phyloP scores from a whole-genome alignment of 2,797 vertebrate genomes.

The Halcyon leucocephala region DNA sequence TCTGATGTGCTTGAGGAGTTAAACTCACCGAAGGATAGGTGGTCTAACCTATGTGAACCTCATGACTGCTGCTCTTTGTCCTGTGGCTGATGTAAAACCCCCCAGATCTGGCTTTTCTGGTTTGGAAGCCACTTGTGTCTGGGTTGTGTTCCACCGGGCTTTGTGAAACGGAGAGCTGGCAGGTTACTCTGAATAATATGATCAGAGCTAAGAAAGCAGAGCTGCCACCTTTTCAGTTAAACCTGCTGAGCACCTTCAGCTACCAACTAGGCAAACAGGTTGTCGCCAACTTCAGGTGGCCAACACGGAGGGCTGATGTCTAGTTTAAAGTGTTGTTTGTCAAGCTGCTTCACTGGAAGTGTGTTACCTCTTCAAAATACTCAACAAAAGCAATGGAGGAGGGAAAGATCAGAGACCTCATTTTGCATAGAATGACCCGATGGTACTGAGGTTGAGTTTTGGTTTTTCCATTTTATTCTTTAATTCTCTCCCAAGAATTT shows the following conservation, averaged over 20 bases:
- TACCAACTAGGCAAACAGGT: background rate
- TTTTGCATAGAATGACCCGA: background rate
- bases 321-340: background rate
- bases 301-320: background rate
- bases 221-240: background rate
- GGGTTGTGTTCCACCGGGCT: background rate
- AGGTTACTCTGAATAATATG: background rate
- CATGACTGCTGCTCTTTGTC: background rate
- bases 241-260: background rate
- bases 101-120: background rate
- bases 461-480: background rate
- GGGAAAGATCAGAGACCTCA: background rate
- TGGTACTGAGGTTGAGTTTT: background rate
- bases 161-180: background rate
- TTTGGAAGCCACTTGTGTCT: background rate
- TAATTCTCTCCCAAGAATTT: background rate
- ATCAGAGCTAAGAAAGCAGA: background rate
- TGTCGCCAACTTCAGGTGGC: background rate
- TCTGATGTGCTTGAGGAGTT: background rate
- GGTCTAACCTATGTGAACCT: background rate
- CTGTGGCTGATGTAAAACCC: background rate
- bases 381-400: background rate
- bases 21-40: background rate
- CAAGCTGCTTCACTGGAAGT: background rate
- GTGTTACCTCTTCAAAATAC: background rate